A percentile compares a stretch with the other conserved stretches of the same genome.
phyloP scores from a whole-genome alignment of 2,888 invertebrate genomes.

The Thecocarcelia acutangulata region DNA sequence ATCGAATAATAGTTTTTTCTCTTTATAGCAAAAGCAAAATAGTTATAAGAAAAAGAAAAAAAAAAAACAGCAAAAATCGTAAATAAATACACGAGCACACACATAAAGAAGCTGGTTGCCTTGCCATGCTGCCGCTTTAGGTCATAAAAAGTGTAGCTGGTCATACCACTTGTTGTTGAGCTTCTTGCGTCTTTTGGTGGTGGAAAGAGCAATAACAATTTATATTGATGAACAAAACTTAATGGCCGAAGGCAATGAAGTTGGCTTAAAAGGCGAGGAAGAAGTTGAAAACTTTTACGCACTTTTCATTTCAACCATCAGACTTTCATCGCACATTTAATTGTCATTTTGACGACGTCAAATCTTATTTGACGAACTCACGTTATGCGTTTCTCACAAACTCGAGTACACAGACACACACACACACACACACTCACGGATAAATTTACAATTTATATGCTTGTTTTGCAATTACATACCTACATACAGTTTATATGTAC shows the following conservation, averaged over 20 bases:
- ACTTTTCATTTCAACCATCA: slow-evolving; percentile 65
- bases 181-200: slow-evolving; percentile 40
- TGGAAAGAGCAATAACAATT: slow-evolving; percentile 18
- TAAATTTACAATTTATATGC: slow-evolving; percentile 34
- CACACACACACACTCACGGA: background rate
- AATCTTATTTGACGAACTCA: slow-evolving; percentile 49
- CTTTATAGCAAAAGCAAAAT: slow-evolving; percentile 38
- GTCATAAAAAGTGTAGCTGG: slow-evolving; percentile 63
- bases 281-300: slow-evolving; percentile 58
- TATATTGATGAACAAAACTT: slow-evolving; percentile 36
- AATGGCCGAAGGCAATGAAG: slow-evolving; percentile 14
- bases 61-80: slow-evolving; percentile 34
- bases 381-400: slow-evolving; percentile 12
- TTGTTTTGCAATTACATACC: slow-evolving; percentile 36
- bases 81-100: slow-evolving; percentile 1
- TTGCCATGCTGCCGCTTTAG: slow-evolving; percentile 63
- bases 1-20: slow-evolving; percentile 60
- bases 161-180: slow-evolving; percentile 58
- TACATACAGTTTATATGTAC: too few species aligned
- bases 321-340: slow-evolving; percentile 65
- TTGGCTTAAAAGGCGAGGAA: slow-evolving; percentile 15
- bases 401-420: background rate
- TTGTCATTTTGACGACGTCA: slow-evolving; percentile 61
- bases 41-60: slow-evolving; percentile 9
- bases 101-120: slow-evolving; percentile 50